Evolutionary conservation across 2,888 invertebrate species (phyloP), one percentile per base, ranked within the genome.

Genomic region (Steinernema scapterisci): DNA sequence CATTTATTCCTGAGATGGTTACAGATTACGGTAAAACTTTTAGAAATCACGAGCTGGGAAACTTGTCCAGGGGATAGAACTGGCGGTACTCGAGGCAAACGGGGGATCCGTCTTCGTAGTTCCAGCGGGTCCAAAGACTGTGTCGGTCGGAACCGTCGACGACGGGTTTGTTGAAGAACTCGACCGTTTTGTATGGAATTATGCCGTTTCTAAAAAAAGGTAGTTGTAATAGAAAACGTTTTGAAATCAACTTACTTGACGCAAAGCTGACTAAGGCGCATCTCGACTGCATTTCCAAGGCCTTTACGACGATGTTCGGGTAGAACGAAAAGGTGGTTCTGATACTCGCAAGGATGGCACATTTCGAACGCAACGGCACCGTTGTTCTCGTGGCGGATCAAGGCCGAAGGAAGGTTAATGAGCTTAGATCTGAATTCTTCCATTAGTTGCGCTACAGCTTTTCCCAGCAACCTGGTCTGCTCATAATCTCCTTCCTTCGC

Each of bases 181-280:
- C 63, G 16, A 63, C 63, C 31, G 63, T 63, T 25, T 63, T 63
- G 31, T n/a, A 63, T 1, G 63, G 63, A 16, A 63, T 27, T 1
- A 38, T 63, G 9, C 31, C 63, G 63, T 63, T 63, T 16, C 63
- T 63, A 27, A 16, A 63, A 54, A 3, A 23, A 31, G 1, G 11
- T 16, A 63, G 27, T 38, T 38, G 38, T 38, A 38, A 6, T 38
- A 38, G 9, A 38, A 38, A 16, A 31, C 1, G n/a, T 21, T 5
- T 54, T 13, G 6, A 27, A 13, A 63, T 31, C 25, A 38, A 25
- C 63, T 27, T 13, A 63, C 63, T 63, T 11, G 27, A 63, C 19
- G 63, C 63, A 63, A 16, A 63, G 63, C n/a, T 63, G 63, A 13
- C 63, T 63, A 11, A 63, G 63, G 13, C 63, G 27, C 63, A 63